phyloP scores from a whole-genome alignment of 2,888 invertebrate genomes.

The Osedax fenrisi region DNA sequence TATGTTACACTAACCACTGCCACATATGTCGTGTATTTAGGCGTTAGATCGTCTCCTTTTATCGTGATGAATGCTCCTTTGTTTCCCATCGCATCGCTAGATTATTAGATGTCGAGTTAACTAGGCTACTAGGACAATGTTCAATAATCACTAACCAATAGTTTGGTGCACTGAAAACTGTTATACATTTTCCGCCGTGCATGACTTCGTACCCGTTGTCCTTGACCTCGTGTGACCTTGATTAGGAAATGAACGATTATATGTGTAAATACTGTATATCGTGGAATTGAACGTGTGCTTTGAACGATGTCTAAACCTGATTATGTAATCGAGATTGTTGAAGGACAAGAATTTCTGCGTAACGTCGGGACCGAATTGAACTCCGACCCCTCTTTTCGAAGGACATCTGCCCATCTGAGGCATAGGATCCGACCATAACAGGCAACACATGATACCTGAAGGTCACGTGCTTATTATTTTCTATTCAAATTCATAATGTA shows the following conservation, averaged over 20 bases:
- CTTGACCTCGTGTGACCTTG: slow-evolving; percentile 82
- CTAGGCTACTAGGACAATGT: too few species aligned
- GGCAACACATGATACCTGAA: slow-evolving; percentile 81
- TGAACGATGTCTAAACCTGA: too few species aligned
- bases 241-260: too few species aligned
- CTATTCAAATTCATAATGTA: too few species aligned
- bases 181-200: slow-evolving; percentile 88
- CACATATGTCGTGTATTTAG: slow-evolving; percentile 78
- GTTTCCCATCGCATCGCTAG: slow-evolving; percentile 96
- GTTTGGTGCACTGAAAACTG: slow-evolving; percentile 97
- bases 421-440: slow-evolving; percentile 97
- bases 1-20: slow-evolving; percentile 75
- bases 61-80: slow-evolving; percentile 92
- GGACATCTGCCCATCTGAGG: slow-evolving; percentile 73
- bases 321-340: slow-evolving; percentile 81
- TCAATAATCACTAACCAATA: slow-evolving; percentile 88
- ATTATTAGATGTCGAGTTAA: slow-evolving; percentile 37
- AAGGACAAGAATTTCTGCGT: slow-evolving; percentile 66
- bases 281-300: too few species aligned
- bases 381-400: slow-evolving; percentile 91
- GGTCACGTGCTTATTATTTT: too few species aligned
- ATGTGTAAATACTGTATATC: too few species aligned
- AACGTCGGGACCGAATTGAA: slow-evolving; percentile 95
- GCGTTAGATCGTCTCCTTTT: slow-evolving; percentile 72
- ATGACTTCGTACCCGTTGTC: slow-evolving; percentile 86